Base-by-base conservation (phyloP, 2,888 invertebrate genomes). In the Napeogenes inachia region DNA sequence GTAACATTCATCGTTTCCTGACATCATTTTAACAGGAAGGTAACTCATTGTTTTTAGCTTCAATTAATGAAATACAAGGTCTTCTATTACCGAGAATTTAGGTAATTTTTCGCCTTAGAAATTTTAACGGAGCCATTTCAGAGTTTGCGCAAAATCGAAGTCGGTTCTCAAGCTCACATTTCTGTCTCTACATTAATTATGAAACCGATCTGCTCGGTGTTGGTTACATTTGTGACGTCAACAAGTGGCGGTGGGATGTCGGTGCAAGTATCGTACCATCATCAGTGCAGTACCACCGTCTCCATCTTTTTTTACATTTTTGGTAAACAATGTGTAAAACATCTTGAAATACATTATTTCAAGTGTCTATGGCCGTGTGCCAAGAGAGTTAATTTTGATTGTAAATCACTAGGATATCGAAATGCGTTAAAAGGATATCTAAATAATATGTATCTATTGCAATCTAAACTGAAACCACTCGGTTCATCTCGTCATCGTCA, bases 191-290 rank as follows among this genome's bases (percentile, higher is more conserved):
- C 60, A 54, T 54, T 57, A 54, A 47, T 69, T 69, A 65, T 67
- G 71, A 71, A 69, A 71, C 59, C 60, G 61, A 67, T 68, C 60
- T 56, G 59, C 53, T 56, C 54, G 66, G 66, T 68, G 61, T 69
- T 55, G 47, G 62, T 68, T 70, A 69, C 67, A 65, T 58, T 59
- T 53, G 55, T 59, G 61, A 62, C 68, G 65, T 67, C 67, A 64
- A 63, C 63, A 65, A 60, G 35, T 50, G 38, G 57, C 53, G 56
- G 53, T 59, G 45, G 3, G 55, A 61, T 65, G 60, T 56, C 21
- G 21, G 21, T 21, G 21, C 21, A 21, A 21, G 21, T 21, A 21
- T 21, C 21, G 21, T 21, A 21, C 21, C 21, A 21, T 21, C 21
- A 35, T 35, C 35, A 3, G 5, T 35, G 35, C 4, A 54, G 45